These are phyloP conservation scores for Australoheros facetus DNA, from an alignment of 2,797 vertebrate genomes.

Conservation along the genomic window DNA sequence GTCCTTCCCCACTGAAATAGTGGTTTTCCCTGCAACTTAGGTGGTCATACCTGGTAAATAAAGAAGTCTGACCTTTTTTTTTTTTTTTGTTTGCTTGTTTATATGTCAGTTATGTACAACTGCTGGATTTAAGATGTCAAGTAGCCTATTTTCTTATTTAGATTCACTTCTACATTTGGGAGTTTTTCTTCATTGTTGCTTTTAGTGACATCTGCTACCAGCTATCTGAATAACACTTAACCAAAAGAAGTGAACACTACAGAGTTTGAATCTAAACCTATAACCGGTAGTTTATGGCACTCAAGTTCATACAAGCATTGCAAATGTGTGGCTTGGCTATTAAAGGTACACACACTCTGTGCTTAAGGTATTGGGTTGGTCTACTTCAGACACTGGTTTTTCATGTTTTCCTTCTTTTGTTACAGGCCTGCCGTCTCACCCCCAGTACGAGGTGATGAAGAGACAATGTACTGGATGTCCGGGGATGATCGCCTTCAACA, in stretches of 20 bases:
- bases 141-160: not conserved
- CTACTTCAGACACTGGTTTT: not conserved
- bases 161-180: not conserved
- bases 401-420: not conserved
- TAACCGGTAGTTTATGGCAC: too few species aligned
- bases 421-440: conserved; percentile 90
- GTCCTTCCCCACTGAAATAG: not conserved
- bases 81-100: not conserved
- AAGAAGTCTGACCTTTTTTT: too few species aligned
- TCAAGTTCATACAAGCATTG: not conserved
- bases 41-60: not conserved
- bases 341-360: not conserved
- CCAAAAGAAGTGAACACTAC: not conserved
- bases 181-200: not conserved
- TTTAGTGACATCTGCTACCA: not conserved
- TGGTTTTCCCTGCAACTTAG: not conserved
- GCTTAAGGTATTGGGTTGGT: not conserved
- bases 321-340: too few species aligned
- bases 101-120: not conserved
- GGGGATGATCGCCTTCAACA: conserved; percentile 91
- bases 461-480: conserved; percentile 89
- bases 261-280: too few species aligned
- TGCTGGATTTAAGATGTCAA: not conserved
- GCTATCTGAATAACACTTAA: not conserved
- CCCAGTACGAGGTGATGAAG: conserved; percentile 87